Conservation (phyloP, 2,888 invertebrate genomes). For the Amaurobius ferox region DNA sequence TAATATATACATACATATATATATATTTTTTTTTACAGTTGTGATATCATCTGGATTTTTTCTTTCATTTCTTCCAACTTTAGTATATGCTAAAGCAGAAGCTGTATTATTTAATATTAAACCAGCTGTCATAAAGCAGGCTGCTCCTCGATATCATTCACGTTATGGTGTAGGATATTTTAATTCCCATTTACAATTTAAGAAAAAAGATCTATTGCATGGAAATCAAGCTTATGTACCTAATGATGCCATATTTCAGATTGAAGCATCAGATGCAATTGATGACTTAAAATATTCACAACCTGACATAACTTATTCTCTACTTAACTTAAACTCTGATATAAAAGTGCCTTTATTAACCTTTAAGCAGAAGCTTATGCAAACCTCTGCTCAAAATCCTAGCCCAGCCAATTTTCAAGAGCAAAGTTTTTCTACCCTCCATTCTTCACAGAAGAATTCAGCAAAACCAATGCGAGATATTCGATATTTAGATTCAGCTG, state of each 20-base stretch:
- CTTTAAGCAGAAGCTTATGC: neutral
- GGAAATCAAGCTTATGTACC: constrained; percentile 11
- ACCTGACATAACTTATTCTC: constrained; percentile 35
- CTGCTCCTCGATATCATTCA: constrained; percentile 2
- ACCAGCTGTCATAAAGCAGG: constrained; percentile 22
- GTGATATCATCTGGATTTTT: constrained; percentile 1
- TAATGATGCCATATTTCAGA: constrained; percentile 38
- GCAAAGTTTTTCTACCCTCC: constrained; percentile 4
- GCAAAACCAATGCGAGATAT: constrained; percentile 28
- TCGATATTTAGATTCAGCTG: constrained; percentile 31
- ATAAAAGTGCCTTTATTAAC: constrained; percentile 51
- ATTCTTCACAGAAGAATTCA: constrained; percentile 16
- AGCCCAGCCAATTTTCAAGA: constrained; percentile 22
- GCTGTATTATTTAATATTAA: constrained; percentile 22
- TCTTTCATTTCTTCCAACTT: neutral
- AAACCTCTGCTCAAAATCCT: constrained; percentile 9
- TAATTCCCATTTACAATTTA: constrained; percentile 3
- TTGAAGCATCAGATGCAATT: constrained; percentile 62
- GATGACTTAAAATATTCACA: constrained; percentile 56
- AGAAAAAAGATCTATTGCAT: neutral
- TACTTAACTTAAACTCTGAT: constrained; percentile 14
- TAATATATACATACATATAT: too few species aligned
- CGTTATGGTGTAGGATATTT: constrained; percentile 10
- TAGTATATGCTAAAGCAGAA: constrained; percentile 1
- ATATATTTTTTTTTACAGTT: neutral